Percentiles rank a stretch among this genome's conserved stretches.
These are phyloP conservation scores for Drosophila lacteicornis DNA, from an alignment of 1,140 invertebrate genomes.

Conservation along the genomic window DNA sequence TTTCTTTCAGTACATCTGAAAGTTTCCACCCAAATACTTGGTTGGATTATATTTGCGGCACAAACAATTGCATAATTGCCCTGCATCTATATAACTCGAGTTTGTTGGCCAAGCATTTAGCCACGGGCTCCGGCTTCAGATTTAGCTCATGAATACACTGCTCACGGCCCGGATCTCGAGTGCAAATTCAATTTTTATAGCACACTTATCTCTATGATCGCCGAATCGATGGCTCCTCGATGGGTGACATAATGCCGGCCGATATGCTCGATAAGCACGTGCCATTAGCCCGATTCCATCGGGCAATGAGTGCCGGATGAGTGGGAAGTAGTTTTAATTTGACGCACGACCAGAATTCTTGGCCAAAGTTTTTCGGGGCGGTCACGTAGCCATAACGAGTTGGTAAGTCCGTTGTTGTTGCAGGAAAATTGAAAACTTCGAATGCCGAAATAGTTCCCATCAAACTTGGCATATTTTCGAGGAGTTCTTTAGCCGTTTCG, in stretches of 20 bases:
- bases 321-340: conserved; percentile 61
- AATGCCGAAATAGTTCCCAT: conserved; percentile 13
- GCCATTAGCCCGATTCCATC: conserved; percentile 60
- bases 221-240: conserved; percentile 41
- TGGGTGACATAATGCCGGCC: conserved; percentile 66
- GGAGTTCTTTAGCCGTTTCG: too few species aligned
- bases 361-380: conserved; percentile 40
- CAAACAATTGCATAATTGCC: conserved; percentile 83
- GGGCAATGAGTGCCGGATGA: conserved; percentile 15
- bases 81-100: conserved; percentile 56
- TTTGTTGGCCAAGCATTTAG: conserved; percentile 64
- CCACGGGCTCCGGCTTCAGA: conserved; percentile 12
- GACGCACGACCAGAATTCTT: conserved; percentile 54
- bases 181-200: conserved; percentile 65
- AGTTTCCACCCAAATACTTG: conserved; percentile 58
- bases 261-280: conserved; percentile 77
- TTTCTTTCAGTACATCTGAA: conserved; percentile 20
- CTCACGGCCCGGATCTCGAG: conserved; percentile 23
- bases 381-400: conserved; percentile 63
- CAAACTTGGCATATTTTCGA: not conserved
- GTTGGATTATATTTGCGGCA: conserved; percentile 76
- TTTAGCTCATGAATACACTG: conserved; percentile 45
- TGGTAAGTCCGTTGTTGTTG: conserved; percentile 46
- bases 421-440: conserved; percentile 60
- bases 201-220: conserved; percentile 45